Base-by-base conservation (phyloP, 2,888 invertebrate species). In the Mesochorus sp. region DNA sequence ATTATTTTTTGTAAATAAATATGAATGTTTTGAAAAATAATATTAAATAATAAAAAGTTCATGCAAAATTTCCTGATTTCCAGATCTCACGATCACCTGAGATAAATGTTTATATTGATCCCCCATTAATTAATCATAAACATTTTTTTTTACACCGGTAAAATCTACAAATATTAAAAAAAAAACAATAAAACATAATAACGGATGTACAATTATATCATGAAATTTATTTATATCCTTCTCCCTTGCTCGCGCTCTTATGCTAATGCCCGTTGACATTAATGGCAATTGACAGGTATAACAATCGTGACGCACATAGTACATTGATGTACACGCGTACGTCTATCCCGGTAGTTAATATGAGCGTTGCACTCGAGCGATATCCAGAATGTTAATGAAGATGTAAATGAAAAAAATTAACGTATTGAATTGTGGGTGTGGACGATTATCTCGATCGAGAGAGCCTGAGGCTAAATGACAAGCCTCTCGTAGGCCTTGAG, bases 401-500 rank as follows among this genome's bases (percentile, higher is more conserved):
- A n/a, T n/a, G 12, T 5, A 44, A 8, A 5, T 4, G 44, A 57
- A 8, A 55, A 12, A 39, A 12, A 24, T 2, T 26, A 39, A n/a
- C 14, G 8, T 6, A 10, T 26, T 42, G 10, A 42, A 12, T 31
- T 21, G 55, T 28, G 57, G 57, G 44, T 57, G 68, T 47, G 57
- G 31, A 31, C 42, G 44, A 55, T 57, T 14, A 17, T 24, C 12
- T 28, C 37, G 8, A 5, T 51, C 10, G 5, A 12, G 21, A 31
- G 10, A 67, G 62, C 37, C 44, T 51, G 61, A 34, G 51, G 49
- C 24, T 31, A 31, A 61, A 21, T 21, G 74, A 64, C 77, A 57
- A 62, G 62, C 55, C 77, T 37, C 31, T 74, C 19, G 47, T 37
- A 17, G 57, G 6, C 62, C 68, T 71, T 76, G 70, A 62, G 49